Conservation (phyloP, 2,797 vertebrate species). For the Anguilla obscura region DNA sequence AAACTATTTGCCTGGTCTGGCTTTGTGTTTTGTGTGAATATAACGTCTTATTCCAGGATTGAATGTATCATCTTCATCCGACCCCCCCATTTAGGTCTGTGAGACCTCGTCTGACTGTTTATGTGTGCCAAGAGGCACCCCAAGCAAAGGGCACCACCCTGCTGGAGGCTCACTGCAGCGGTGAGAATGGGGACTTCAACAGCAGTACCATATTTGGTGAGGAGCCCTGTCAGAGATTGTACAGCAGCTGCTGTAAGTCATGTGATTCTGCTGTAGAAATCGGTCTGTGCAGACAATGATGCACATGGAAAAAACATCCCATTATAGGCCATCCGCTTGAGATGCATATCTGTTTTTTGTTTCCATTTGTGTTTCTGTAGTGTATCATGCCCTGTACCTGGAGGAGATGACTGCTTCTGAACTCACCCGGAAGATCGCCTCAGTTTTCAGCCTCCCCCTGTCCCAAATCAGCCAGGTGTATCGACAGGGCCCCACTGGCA, state of each 20-base stretch:
- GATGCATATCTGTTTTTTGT: not conserved
- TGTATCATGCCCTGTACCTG: slow-evolving; percentile 91
- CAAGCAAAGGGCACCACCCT: slow-evolving; percentile 65
- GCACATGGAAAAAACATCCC: not conserved
- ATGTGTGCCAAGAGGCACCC: slow-evolving; percentile 87
- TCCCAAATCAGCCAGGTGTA: slow-evolving; percentile 91
- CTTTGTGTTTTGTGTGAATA: not conserved
- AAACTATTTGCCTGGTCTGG: not conserved
- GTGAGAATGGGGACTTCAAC: slow-evolving; percentile 76
- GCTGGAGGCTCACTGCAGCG: slow-evolving; percentile 76
- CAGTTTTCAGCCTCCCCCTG: slow-evolving; percentile 85
- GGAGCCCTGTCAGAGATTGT: not conserved
- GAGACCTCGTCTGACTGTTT: slow-evolving; percentile 89
- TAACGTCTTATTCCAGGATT: not conserved
- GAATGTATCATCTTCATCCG: not conserved
- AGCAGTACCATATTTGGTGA: slow-evolving; percentile 83
- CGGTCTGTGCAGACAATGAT: not conserved
- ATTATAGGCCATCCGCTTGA: not conserved
- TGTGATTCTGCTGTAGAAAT: not conserved
- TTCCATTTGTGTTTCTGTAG: slow-evolving; percentile 56
- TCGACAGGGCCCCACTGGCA: slow-evolving; percentile 90
- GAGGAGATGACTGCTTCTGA: slow-evolving; percentile 91
- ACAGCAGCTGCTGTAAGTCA: not conserved
- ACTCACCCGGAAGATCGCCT: slow-evolving; percentile 87
- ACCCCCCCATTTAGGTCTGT: slow-evolving; percentile 79